Evolutionary conservation across 2,888 invertebrate species (phyloP), one percentile per base, ranked within the genome.

Genomic region (Suillia variegata): DNA sequence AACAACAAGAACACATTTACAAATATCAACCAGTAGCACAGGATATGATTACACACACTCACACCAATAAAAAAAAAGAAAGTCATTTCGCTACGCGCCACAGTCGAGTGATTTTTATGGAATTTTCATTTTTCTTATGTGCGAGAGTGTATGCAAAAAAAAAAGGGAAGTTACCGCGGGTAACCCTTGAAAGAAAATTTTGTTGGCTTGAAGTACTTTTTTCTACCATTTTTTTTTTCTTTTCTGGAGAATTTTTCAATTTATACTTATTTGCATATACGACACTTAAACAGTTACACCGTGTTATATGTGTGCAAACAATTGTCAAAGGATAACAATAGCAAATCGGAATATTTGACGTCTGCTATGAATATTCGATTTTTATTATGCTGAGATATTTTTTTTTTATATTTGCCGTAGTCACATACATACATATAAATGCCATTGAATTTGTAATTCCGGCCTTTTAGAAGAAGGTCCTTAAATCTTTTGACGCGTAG

Each of bases 31-130:
- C 50, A 26, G 50, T 10, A 26, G n/a, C 50, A 17, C 26, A 20
- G 20, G 21, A 22, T n/a, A n/a, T n/a, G n/a, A n/a, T n/a, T n/a
- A n/a, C n/a, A n/a, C n/a, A n/a, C n/a, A n/a, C n/a, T n/a, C n/a
- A n/a, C n/a, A n/a, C n/a, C n/a, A n/a, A n/a, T n/a, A n/a, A n/a
- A n/a, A n/a, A n/a, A n/a, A 8, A 48, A 67, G 61, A 69, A 69
- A 68, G 65, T 70, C 70, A 66, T 64, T 70, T 69, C 70, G 59
- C 66, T 66, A 66, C 69, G 70, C 67, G 68, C 68, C 31, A 24
- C 18, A 31, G 69, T 73, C 70, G 67, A 77, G 74, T 75, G 77
- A 77, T 74, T 76, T 76, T 75, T 74, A 76, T 76, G 73, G 65
- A n/a, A 38, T 38, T n/a, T n/a, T 10, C 12, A 38, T 26, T 26